phyloP scores from a whole-genome alignment of 2,888 invertebrate species.

The Orchestes rusci region DNA sequence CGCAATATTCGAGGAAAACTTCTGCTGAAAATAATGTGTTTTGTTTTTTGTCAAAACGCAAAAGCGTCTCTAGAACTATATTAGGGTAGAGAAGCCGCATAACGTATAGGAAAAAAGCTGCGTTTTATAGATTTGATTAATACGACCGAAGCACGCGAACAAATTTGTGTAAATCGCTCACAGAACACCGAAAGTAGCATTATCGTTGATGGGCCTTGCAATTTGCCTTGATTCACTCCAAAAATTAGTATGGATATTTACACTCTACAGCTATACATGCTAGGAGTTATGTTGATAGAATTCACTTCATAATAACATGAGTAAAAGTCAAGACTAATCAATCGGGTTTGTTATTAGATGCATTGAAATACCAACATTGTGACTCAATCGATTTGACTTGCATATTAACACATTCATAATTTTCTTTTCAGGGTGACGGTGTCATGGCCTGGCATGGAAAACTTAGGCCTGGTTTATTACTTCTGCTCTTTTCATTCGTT shows the following conservation, averaged over 20 bases:
- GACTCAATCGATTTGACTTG: no score
- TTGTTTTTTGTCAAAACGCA: slow-evolving; percentile 17
- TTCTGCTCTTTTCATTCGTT: slow-evolving; percentile 39
- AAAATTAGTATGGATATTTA: no score
- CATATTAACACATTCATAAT: no score
- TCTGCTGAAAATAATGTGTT: no score
- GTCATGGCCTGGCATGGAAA: slow-evolving; percentile 46
- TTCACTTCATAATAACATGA: no score
- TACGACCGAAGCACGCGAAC: slow-evolving; percentile 49
- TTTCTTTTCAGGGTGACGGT: slow-evolving; percentile 43
- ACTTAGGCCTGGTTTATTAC: slow-evolving; percentile 43
- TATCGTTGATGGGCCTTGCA: slow-evolving; percentile 20
- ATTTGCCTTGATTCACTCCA: slow-evolving; percentile 24
- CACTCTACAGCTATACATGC: no score
- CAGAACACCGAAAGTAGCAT: slow-evolving; percentile 31
- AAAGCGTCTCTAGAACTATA: slow-evolving; percentile 19
- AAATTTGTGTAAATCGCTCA: slow-evolving; percentile 46
- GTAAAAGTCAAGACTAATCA: no score
- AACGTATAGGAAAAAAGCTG: slow-evolving; percentile 32
- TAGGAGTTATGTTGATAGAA: no score
- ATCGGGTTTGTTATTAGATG: no score
- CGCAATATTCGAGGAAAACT: no score
- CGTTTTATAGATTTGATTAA: slow-evolving; percentile 50
- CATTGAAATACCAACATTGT: no score
- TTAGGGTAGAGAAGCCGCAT: slow-evolving; percentile 24